Conservation (phyloP, 30 jellyfish, hydroid and myxozoan genomes). For the Aurelia sp. region DNA sequence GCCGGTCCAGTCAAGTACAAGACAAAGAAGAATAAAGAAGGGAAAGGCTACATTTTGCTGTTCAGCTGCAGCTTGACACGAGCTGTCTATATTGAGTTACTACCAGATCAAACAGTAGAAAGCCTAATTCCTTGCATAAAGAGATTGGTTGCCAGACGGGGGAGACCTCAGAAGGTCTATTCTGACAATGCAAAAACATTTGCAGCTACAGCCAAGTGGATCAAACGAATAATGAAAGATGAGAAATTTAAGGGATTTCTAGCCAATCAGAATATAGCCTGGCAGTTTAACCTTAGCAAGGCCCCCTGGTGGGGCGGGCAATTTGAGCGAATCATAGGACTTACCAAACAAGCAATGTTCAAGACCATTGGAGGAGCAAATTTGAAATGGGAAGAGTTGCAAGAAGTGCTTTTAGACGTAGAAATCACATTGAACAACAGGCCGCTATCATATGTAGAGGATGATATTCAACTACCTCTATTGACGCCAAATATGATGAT, state of each 20-base stretch:
- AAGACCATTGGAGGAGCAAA: too few relatives aligned
- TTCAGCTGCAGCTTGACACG: conserved; percentile 58
- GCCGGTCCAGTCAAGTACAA: conserved; percentile 59
- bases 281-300: conserved; percentile 74
- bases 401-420: too few relatives aligned
- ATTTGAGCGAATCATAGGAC: too few relatives aligned
- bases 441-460: too few relatives aligned
- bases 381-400: too few relatives aligned
- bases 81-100: conserved; percentile 51
- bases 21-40: conserved; percentile 33
- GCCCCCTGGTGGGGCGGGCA: too few relatives aligned
- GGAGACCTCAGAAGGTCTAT: conserved; percentile 58
- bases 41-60: conserved; percentile 35
- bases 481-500: too few relatives aligned
- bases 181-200: conserved; percentile 54
- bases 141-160: conserved; percentile 61
- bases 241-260: conserved; percentile 19
- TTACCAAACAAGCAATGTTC: too few relatives aligned
- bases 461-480: too few relatives aligned
- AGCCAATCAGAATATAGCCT: conserved; percentile 13
- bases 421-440: too few relatives aligned
- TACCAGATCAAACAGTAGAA: conserved; percentile 51
- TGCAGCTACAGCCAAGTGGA: conserved; percentile 55
- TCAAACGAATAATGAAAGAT: conserved; percentile 27
- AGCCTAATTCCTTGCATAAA: conserved; percentile 33